Evolutionary conservation across 2,797 vertebrate genomes (phyloP).

Genomic region (Sarcoramphus papa): DNA sequence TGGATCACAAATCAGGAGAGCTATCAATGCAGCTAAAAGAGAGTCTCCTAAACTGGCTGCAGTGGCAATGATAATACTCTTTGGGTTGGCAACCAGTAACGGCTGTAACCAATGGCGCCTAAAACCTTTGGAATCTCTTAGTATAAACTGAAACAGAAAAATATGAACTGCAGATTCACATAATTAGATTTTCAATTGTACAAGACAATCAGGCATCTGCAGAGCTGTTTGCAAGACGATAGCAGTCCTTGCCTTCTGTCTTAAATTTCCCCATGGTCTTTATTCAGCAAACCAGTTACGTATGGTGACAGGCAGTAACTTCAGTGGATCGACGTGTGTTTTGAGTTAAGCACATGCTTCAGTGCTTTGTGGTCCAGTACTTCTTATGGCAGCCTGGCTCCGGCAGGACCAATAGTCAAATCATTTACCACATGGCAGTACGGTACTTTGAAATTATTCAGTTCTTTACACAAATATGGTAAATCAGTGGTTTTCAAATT

Average conservation of each 20-base stretch:
- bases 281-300: background rate
- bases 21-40: background rate
- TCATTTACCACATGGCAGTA: background rate
- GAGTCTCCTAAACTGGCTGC: background rate
- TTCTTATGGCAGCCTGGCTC: background rate
- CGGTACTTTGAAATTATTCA: background rate
- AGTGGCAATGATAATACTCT: background rate
- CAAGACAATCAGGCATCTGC: constrained; percentile 3
- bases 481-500: background rate
- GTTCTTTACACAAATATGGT: background rate
- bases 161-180: background rate
- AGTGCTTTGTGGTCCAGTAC: background rate
- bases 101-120: background rate
- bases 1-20: background rate
- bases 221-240: background rate
- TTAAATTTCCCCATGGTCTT: background rate
- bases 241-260: background rate
- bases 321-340: background rate
- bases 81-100: background rate
- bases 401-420: background rate
- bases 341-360: background rate
- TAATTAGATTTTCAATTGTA: background rate
- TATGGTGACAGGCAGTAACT: background rate
- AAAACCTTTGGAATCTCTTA: background rate
- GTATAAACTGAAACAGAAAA: background rate